A percentile compares a stretch with the other conserved stretches of the same genome.
Evolutionary conservation across 1,140 invertebrate species (phyloP).

Genomic region (Eumeta japonica): DNA sequence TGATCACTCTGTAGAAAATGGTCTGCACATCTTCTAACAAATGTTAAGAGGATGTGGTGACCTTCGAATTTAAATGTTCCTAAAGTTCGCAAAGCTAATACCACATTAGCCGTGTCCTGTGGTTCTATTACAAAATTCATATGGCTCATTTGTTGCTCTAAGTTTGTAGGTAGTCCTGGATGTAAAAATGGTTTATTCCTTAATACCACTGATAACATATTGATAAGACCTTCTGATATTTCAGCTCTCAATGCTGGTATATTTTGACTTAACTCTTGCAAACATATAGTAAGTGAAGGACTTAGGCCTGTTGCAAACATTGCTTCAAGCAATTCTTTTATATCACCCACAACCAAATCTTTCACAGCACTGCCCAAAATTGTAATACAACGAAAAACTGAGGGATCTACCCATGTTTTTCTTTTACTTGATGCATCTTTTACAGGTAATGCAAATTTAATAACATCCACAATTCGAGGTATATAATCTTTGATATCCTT

Average conservation of each 20-base stretch:
- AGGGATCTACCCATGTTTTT: constrained; percentile 75
- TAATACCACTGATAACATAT: constrained; percentile 83
- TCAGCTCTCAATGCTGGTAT: constrained; percentile 85
- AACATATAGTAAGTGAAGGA: constrained; percentile 84
- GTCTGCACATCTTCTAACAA: constrained; percentile 89
- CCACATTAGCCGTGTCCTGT: constrained; percentile 79
- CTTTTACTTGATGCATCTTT: constrained; percentile 74
- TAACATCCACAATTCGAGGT: constrained; percentile 82
- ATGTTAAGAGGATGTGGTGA: constrained; percentile 88
- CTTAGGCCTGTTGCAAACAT: constrained; percentile 92
- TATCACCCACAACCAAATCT: constrained; percentile 71
- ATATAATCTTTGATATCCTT: constrained; percentile 79
- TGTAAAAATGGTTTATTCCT: constrained; percentile 84
- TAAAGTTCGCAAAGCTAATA: constrained; percentile 89
- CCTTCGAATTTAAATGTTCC: constrained; percentile 97
- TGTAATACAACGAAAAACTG: constrained; percentile 94
- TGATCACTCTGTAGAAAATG: constrained; percentile 90
- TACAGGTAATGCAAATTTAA: constrained; percentile 77
- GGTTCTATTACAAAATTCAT: constrained; percentile 50
- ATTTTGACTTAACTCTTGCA: constrained; percentile 85
- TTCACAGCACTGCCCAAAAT: constrained; percentile 85
- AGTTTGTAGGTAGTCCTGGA: constrained; percentile 70
- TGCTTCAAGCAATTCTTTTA: constrained; percentile 83
- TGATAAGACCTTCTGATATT: constrained; percentile 88
- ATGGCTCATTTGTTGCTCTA: constrained; percentile 52